Evolutionary conservation across 2,113 vertebrate species (phyloP).

Genomic region (Narcine bancroftii): DNA sequence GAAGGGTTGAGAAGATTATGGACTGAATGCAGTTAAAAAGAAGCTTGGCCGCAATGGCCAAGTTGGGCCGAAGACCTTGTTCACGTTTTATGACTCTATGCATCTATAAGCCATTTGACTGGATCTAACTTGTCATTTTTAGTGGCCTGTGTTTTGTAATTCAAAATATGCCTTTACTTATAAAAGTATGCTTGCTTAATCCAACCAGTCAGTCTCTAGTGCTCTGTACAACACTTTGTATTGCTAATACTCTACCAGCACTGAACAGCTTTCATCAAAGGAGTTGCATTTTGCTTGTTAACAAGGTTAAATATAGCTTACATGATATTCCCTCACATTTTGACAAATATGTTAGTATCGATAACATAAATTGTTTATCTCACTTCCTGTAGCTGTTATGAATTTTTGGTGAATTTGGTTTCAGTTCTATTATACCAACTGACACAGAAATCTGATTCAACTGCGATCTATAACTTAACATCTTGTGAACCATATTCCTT

Average conservation of each 20-base stretch:
- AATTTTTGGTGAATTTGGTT: neutral
- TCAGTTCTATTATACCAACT: neutral
- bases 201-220: neutral
- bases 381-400: neutral
- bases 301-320: neutral
- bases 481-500: neutral
- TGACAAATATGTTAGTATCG: neutral
- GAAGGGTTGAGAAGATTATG: too few relatives aligned
- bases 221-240: neutral
- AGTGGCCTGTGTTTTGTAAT: neutral
- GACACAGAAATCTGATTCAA: neutral
- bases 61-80: too few relatives aligned
- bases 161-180: neutral
- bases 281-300: neutral
- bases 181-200: neutral
- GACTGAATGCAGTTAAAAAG: too few relatives aligned
- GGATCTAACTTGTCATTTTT: neutral
- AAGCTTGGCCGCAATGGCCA: too few relatives aligned
- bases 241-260: neutral
- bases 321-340: neutral
- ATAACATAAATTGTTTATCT: neutral
- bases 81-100: too few relatives aligned
- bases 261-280: neutral
- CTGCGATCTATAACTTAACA: neutral
- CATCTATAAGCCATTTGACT: neutral